These are phyloP conservation scores for Elephas maximus DNA, from an alignment of 2,113 vertebrate genomes.

Conservation along the genomic window DNA sequence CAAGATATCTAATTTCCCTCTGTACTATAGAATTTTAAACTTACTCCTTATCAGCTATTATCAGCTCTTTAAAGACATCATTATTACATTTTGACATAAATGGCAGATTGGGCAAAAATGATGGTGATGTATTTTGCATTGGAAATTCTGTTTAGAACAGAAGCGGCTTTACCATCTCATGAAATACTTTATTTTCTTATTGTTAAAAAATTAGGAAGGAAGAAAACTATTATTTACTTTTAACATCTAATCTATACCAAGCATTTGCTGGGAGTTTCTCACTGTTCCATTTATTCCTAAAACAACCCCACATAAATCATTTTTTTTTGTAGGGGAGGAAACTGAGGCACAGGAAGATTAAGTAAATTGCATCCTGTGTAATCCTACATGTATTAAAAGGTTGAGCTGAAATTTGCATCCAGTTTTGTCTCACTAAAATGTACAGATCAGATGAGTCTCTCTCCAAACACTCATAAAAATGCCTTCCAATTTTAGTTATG, in stretches of 20 bases:
- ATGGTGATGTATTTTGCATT: not conserved
- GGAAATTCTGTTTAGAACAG: conserved; percentile 37
- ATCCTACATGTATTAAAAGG: not conserved
- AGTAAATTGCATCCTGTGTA: not conserved
- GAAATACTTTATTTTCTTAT: conserved; percentile 36
- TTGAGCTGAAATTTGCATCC: not conserved
- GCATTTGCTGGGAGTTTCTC: not conserved
- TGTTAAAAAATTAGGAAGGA: conserved; percentile 29
- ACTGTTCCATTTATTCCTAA: not conserved
- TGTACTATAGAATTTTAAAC: conserved; percentile 37
- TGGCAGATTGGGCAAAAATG: conserved; percentile 32
- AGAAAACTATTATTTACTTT: conserved; percentile 24
- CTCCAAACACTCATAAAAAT: not conserved
- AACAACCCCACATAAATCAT: not conserved
- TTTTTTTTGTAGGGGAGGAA: not conserved
- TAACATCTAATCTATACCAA: not conserved
- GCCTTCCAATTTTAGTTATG: not conserved
- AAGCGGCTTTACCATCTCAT: not conserved
- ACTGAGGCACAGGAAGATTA: not conserved
- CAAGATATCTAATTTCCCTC: conserved; percentile 2
- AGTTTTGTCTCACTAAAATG: not conserved
- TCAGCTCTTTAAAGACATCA: not conserved
- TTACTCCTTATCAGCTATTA: not conserved
- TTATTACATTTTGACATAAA: conserved; percentile 38
- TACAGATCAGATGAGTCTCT: not conserved